Percentiles rank a stretch among this genome's conserved stretches.
phyloP scores from a whole-genome alignment of 2,888 invertebrate species.

The Lithophane socia region DNA sequence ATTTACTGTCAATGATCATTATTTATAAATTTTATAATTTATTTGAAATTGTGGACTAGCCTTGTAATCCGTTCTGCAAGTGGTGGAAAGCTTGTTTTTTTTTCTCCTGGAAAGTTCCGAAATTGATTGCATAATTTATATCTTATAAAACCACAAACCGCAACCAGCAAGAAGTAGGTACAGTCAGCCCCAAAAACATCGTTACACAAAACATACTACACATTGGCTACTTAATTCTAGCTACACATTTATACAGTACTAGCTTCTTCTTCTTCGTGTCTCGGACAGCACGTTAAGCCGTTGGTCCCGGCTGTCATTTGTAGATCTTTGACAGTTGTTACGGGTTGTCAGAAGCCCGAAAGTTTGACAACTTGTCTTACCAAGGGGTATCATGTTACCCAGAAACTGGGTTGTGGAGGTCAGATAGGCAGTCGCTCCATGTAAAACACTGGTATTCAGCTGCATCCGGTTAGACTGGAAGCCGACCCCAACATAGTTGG shows the following conservation, averaged over 20 bases:
- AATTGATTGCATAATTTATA: slow-evolving; percentile 10
- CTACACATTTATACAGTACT: not conserved
- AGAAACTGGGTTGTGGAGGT: too few relatives aligned
- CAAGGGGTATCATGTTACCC: too few relatives aligned
- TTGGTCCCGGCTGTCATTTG: too few relatives aligned
- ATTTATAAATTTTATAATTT: not conserved
- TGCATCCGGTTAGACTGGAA: too few relatives aligned
- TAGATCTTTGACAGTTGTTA: too few relatives aligned
- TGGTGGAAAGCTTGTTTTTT: slow-evolving; percentile 7
- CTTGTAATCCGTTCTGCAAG: not conserved
- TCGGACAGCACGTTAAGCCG: too few relatives aligned
- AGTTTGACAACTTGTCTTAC: too few relatives aligned
- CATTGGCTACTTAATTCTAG: not conserved
- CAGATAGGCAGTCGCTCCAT: too few relatives aligned
- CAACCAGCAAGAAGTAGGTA: not conserved
- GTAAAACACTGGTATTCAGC: too few relatives aligned
- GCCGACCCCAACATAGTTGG: too few relatives aligned
- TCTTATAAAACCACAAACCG: slow-evolving; percentile 27
- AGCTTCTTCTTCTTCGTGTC: too few relatives aligned
- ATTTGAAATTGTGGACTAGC: not conserved
- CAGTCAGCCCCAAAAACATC: not conserved
- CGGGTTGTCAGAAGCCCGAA: too few relatives aligned
- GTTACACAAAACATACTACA: not conserved
- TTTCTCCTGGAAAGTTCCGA: not conserved
- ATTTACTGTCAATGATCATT: not conserved